phyloP scores from a whole-genome alignment of 2,888 invertebrate species.

The Parnassius mnemosyne region DNA sequence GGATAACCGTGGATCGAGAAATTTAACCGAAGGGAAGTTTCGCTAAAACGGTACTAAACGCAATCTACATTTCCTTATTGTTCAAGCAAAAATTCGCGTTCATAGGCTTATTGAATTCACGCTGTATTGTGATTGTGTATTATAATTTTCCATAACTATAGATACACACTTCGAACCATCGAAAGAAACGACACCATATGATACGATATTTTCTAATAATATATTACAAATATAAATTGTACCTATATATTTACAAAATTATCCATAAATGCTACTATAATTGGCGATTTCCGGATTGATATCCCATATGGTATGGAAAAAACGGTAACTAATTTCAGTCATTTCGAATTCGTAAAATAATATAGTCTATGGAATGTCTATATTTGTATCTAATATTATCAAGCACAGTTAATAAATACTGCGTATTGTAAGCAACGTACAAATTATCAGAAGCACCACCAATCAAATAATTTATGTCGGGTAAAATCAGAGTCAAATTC shows the following conservation, averaged over 20 bases:
- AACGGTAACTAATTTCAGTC: conserved; percentile 19
- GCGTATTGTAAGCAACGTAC: background rate
- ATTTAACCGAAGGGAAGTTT: no score
- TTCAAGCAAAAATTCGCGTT: no score
- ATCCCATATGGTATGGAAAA: conserved; percentile 27
- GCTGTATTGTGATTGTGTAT: background rate
- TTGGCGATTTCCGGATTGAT: conserved; percentile 39
- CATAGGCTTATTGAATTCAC: background rate
- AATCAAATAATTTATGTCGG: background rate
- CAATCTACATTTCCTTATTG: no score
- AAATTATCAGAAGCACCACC: conserved; percentile 1
- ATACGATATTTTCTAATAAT: conserved; percentile 11
- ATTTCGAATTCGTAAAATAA: conserved; percentile 7
- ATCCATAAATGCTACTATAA: conserved; percentile 37
- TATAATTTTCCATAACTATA: background rate
- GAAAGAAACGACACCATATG: background rate
- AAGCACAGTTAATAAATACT: no score
- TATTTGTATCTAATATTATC: background rate
- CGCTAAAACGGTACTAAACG: no score
- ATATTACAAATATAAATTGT: conserved; percentile 30
- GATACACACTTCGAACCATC: conserved; percentile 7
- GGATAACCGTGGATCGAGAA: no score
- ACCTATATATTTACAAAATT: conserved; percentile 33
- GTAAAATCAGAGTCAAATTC: conserved; percentile 15
- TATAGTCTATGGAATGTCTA: background rate